These are phyloP conservation scores for Hybos culiciformis DNA, from an alignment of 2,888 invertebrate genomes.

Conservation along the genomic window DNA sequence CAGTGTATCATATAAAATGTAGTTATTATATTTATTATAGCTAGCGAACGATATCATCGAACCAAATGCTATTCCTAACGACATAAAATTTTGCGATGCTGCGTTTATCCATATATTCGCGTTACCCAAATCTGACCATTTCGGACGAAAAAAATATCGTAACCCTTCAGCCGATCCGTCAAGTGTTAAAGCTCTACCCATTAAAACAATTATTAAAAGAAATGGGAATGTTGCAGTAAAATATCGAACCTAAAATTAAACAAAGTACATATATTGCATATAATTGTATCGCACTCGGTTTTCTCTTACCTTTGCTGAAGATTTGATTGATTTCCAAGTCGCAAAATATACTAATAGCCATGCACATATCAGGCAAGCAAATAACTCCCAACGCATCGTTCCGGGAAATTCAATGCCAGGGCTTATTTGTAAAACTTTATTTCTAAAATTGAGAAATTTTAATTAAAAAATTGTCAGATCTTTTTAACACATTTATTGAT, in stretches of 20 bases:
- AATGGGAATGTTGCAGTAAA: constrained; percentile 90
- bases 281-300: neutral
- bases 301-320: constrained; percentile 59
- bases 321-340: constrained; percentile 90
- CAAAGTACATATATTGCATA: constrained; percentile 2
- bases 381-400: constrained; percentile 72
- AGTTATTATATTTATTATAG: constrained; percentile 85
- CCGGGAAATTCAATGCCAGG: constrained; percentile 72
- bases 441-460: constrained; percentile 41
- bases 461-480: too few relatives aligned
- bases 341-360: constrained; percentile 94
- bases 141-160: constrained; percentile 74
- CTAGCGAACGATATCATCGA: constrained; percentile 79
- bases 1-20: constrained; percentile 73
- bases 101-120: constrained; percentile 90
- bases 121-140: constrained; percentile 67
- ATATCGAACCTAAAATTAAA: constrained; percentile 65
- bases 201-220: constrained; percentile 69
- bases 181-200: constrained; percentile 76
- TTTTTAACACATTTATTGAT: neutral
- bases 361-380: constrained; percentile 76
- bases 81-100: constrained; percentile 83
- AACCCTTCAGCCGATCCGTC: constrained; percentile 79
- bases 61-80: constrained; percentile 85
- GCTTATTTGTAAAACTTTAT: constrained; percentile 73